Base-by-base conservation (phyloP, 2,888 invertebrate species). In the Mythimna loreyi region DNA sequence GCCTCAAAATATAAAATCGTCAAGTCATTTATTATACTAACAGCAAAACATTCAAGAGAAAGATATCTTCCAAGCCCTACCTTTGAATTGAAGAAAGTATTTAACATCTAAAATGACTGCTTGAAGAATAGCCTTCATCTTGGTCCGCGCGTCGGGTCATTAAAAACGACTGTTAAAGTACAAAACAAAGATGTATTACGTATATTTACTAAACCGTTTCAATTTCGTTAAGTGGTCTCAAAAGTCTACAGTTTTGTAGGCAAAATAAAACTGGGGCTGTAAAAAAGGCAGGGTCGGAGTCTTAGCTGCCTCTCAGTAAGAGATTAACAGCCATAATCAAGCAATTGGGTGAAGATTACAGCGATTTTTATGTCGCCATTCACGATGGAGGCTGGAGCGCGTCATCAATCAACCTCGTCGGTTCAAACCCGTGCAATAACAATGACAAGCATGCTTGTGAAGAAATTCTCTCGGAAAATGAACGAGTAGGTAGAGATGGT, bases 321-420 rank as follows among this genome's bases (percentile, higher is more conserved):
- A 93, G 94, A 94, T 94, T 94, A 94, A 94, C 91, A 92, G 91
- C 93, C 83, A 93, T 93, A 94, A 94, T 94, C 93, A 93, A 93
- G 94, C 93, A 92, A 94, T 94, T 94, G 93, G 88, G 89, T 85
- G 90, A 83, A 92, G 92, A 94, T 94, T 94, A 93, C 92, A 90
- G 89, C 91, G 90, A 92, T 94, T 94, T 94, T 95, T 94, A 93
- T 92, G 91, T 91, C 88, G 79, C 86, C 81, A 81, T 85, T 84
- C 86, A 83, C 82, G 81, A 78, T 82, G 83, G 86, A 78, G 85
- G 84, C 86, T 77, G 53, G 45, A 81, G 76, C 81, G 78, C 87
- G 67, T 78, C 85, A 92, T 92, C 91, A 90, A 91, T 92, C 92
- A 91, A 87, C 84, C 83, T 80, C 81, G 66, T 75, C 75, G 72